Base-by-base conservation (phyloP, 1,140 invertebrate genomes). In the Mamestra configurata region DNA sequence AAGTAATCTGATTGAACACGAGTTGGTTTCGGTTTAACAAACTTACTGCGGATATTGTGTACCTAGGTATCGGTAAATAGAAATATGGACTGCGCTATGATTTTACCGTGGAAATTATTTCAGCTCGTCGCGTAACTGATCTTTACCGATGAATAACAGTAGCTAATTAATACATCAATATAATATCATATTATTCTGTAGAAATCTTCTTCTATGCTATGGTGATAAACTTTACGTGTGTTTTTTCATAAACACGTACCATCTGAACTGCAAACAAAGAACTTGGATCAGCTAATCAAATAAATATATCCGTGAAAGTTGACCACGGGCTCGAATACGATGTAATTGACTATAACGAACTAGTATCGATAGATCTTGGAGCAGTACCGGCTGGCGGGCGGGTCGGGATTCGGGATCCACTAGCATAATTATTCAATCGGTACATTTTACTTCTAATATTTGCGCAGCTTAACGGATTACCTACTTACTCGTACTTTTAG, bases 291-390 rank as follows among this genome's bases (percentile, higher is more conserved):
- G n/a, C n/a, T n/a, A n/a, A 31, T n/a, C 31, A 10, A 37, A 64
- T 37, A 64, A 20, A 64, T 37, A 37, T 18, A 20, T 64, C 4
- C n/a, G 59, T 64, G 15, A 24, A 55, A 37, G 31, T 64, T 64
- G 8, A 18, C 31, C 1, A 68, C 11, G 5, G 10, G 20, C 40
- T 49, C 15, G 18, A 49, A 70, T 70, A n/a, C 66, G 22, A 15
- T n/a, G 20, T 24, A 46, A 49, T 49, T 46, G 43, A 70, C 66
- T 27, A 70, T 70, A 70, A 70, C 40, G 22, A 46, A 27, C 4
- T 53, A 71, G 68, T 53, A 71, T 71, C 68, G 27, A 71, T 71
- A 71, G 24, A 71, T 71, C 68, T 71, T 53, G 46, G 20, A 18
- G 68, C 24, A 10, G 68, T 15, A 27, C 22, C 15, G 43, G 13